Percentiles rank a stretch among this genome's conserved stretches.
Evolutionary conservation across 2,113 vertebrate genomes (phyloP).

Genomic region (Trogon surrucura): DNA sequence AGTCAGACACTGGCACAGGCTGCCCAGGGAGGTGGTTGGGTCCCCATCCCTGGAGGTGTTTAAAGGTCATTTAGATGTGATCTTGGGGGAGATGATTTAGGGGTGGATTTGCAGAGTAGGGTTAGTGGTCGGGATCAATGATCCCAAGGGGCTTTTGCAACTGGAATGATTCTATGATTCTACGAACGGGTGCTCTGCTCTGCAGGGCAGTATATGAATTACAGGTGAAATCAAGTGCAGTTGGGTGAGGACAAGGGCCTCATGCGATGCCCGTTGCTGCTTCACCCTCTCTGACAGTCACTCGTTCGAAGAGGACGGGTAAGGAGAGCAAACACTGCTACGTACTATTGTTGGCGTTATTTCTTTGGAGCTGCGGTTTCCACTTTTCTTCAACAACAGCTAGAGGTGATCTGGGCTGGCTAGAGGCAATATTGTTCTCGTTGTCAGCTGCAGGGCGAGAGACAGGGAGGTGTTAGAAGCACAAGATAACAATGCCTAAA

Average conservation of each 20-base stretch:
- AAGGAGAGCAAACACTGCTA: slow-evolving; percentile 12
- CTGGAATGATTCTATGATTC: no score
- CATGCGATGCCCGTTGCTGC: background rate
- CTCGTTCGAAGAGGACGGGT: background rate
- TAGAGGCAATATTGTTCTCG: slow-evolving; percentile 91
- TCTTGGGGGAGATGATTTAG: no score
- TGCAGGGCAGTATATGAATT: background rate
- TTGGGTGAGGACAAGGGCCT: background rate
- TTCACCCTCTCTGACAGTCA: background rate
- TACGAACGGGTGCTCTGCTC: background rate
- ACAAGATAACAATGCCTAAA: background rate
- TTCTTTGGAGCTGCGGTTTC: slow-evolving; percentile 90
- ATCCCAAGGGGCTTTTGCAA: no score
- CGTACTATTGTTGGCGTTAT: slow-evolving; percentile 90
- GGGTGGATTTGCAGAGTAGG: no score
- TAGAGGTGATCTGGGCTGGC: slow-evolving; percentile 84
- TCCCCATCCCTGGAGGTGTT: no score
- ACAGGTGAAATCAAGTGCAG: background rate
- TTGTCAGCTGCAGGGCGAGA: slow-evolving; percentile 87
- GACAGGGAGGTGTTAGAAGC: slow-evolving; percentile 21
- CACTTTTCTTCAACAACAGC: slow-evolving; percentile 88
- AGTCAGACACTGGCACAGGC: no score
- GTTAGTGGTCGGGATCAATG: no score
- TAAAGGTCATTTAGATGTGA: no score
- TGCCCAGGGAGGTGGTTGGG: no score